These are phyloP conservation scores for Acanthis flammea DNA, from an alignment of 2,797 vertebrate species.

Conservation along the genomic window DNA sequence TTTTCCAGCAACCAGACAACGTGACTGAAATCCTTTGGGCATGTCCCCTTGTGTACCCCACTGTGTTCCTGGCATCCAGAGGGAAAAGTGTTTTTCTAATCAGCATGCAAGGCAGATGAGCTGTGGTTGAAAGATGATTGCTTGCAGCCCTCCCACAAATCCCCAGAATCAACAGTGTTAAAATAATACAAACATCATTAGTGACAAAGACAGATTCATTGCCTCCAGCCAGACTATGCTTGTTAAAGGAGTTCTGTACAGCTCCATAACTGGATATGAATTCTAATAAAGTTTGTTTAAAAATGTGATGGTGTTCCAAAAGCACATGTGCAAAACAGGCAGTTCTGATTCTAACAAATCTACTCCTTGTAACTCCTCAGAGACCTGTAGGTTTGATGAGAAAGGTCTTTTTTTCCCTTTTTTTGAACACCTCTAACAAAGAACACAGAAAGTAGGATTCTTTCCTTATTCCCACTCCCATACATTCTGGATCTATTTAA, in stretches of 20 bases:
- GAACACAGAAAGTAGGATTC: not conserved
- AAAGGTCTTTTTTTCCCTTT: not conserved
- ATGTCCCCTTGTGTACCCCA: not conserved
- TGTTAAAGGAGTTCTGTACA: conserved; percentile 33
- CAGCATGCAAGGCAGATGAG: not conserved
- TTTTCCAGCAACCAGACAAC: not conserved
- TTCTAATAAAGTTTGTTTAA: conserved; percentile 60
- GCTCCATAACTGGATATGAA: conserved; percentile 33
- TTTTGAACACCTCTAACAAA: not conserved
- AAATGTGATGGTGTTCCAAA: conserved; percentile 2
- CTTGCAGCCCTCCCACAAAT: not conserved
- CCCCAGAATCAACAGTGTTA: conserved; percentile 7
- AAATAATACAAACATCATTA: conserved; percentile 63
- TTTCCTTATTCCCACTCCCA: not conserved
- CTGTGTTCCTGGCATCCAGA: not conserved
- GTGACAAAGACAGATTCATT: conserved; percentile 60
- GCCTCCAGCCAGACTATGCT: conserved; percentile 40
- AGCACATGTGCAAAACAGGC: conserved; percentile 11
- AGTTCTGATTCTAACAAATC: conserved; percentile 16
- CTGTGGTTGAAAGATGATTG: not conserved
- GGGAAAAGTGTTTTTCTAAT: not conserved
- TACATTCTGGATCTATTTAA: not conserved
- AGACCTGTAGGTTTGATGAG: not conserved
- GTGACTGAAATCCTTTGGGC: not conserved
- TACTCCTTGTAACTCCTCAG: conserved; percentile 9